Conservation (phyloP, 2,888 invertebrate genomes). For the Drosophila infuscata region DNA sequence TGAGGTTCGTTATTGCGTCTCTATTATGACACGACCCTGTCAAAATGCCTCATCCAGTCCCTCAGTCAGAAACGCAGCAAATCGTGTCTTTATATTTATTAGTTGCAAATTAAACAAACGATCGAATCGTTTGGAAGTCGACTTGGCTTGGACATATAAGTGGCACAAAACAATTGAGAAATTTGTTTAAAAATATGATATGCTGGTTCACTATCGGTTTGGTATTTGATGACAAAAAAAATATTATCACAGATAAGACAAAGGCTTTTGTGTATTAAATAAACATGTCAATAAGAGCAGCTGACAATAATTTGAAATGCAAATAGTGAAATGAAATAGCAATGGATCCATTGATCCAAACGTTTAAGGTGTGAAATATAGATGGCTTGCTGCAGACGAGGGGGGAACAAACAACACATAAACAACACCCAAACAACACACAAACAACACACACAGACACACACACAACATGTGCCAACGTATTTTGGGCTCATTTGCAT, state of each 20-base stretch:
- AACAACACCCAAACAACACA: constrained; percentile 3
- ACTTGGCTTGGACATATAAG: constrained; percentile 28
- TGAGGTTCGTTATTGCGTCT: constrained; percentile 8
- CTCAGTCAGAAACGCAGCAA: constrained; percentile 36
- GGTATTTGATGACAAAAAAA: constrained; percentile 11
- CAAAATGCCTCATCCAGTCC: constrained; percentile 26
- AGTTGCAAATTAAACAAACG: constrained; percentile 64
- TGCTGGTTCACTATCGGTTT: constrained; percentile 30
- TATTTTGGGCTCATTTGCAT: constrained; percentile 69
- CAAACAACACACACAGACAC: constrained; percentile 16
- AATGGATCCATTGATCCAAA: constrained; percentile 55
- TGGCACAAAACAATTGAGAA: constrained; percentile 67
- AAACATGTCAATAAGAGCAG: constrained; percentile 76
- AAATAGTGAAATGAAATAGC: constrained; percentile 61
- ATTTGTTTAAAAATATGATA: constrained; percentile 60
- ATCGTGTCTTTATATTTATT: constrained; percentile 60
- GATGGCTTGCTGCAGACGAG: constrained; percentile 27
- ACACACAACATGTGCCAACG: constrained; percentile 69
- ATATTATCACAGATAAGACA: constrained; percentile 56
- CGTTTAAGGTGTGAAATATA: constrained; percentile 80
- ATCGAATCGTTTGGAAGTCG: constrained; percentile 27
- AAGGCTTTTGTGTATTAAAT: constrained; percentile 69
- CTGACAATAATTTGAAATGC: constrained; percentile 76
- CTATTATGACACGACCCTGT: constrained; percentile 63
- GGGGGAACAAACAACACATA: constrained; percentile 11